Evolutionary conservation across 2,797 vertebrate genomes (phyloP).

Genomic region (Clarias platycephalus): DNA sequence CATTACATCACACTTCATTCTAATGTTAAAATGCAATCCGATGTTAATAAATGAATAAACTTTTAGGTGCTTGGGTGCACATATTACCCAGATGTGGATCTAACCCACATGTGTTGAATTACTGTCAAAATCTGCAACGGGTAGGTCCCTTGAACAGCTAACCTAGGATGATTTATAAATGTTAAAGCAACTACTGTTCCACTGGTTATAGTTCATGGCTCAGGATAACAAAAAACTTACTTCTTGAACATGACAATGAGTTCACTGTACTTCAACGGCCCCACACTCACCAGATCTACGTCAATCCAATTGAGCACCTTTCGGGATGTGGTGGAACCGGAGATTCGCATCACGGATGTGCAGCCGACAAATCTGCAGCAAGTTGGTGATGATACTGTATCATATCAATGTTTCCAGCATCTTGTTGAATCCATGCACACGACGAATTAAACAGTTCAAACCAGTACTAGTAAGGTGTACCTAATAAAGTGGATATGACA

Average conservation of each 20-base stretch:
- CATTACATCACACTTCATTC: background rate
- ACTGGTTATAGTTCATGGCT: background rate
- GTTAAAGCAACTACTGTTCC: constrained; percentile 12
- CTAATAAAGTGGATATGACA: too few relatives aligned
- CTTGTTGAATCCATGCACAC: too few relatives aligned
- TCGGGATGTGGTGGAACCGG: background rate
- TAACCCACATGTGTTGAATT: constrained; percentile 23
- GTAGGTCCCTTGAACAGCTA: constrained; percentile 1
- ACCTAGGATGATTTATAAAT: constrained; percentile 5
- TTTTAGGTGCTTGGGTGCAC: background rate
- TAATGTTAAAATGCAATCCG: background rate
- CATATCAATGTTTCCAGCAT: background rate
- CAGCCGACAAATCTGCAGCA: constrained; percentile 65
- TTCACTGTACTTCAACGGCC: too few relatives aligned
- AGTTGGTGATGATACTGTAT: constrained; percentile 40
- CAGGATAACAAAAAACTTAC: too few relatives aligned
- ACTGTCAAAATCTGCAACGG: constrained; percentile 1
- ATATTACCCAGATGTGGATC: too few relatives aligned
- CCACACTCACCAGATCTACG: too few relatives aligned
- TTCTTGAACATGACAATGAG: too few relatives aligned
- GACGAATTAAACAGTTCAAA: too few relatives aligned
- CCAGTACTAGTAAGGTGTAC: too few relatives aligned
- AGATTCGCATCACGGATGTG: constrained; percentile 55
- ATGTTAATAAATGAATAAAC: background rate
- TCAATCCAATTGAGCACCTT: too few relatives aligned